A percentile compares a stretch with the other conserved stretches of the same genome.
These are phyloP conservation scores for Notolepis coatsorum DNA, from an alignment of 2,797 vertebrate species.

Conservation along the genomic window DNA sequence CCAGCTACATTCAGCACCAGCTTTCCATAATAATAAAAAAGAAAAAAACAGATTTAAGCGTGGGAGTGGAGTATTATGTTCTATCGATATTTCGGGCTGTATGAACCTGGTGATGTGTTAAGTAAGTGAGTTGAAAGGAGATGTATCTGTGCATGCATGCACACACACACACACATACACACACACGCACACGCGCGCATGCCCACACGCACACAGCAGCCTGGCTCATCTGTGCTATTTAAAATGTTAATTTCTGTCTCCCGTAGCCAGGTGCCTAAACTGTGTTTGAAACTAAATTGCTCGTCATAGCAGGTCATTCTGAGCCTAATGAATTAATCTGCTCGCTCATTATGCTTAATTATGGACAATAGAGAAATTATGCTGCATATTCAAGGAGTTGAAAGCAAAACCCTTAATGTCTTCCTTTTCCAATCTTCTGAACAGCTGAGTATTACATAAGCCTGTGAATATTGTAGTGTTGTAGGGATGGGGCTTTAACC, in stretches of 20 bases:
- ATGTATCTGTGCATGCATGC: slow-evolving; percentile 12
- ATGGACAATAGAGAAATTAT: slow-evolving; percentile 35
- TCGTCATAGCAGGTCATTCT: slow-evolving; percentile 72
- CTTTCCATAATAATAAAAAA: slow-evolving; percentile 57
- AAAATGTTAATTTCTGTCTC: slow-evolving; percentile 76
- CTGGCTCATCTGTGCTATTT: slow-evolving; percentile 76
- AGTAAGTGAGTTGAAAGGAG: slow-evolving; percentile 44
- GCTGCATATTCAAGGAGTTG: slow-evolving; percentile 18
- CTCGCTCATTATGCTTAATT: slow-evolving; percentile 58
- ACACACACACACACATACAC: slow-evolving; percentile 25
- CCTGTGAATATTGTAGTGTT: slow-evolving; percentile 58
- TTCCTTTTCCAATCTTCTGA: slow-evolving; percentile 13
- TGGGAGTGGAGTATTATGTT: slow-evolving; percentile 68
- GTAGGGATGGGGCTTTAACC: slow-evolving; percentile 20
- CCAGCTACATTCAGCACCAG: slow-evolving; percentile 59
- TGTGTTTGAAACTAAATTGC: slow-evolving; percentile 77
- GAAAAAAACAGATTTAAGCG: slow-evolving; percentile 59
- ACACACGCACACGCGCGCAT: slow-evolving; percentile 22
- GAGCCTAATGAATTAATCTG: slow-evolving; percentile 68
- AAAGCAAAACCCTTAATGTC: slow-evolving; percentile 40
- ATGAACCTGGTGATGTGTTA: slow-evolving; percentile 39
- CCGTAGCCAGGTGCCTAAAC: slow-evolving; percentile 70
- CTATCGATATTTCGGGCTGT: slow-evolving; percentile 62
- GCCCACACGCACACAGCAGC: slow-evolving; percentile 47
- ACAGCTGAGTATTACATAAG: too few relatives aligned